Base-by-base conservation (phyloP, 2,888 invertebrate species). In the Acleris laterana region DNA sequence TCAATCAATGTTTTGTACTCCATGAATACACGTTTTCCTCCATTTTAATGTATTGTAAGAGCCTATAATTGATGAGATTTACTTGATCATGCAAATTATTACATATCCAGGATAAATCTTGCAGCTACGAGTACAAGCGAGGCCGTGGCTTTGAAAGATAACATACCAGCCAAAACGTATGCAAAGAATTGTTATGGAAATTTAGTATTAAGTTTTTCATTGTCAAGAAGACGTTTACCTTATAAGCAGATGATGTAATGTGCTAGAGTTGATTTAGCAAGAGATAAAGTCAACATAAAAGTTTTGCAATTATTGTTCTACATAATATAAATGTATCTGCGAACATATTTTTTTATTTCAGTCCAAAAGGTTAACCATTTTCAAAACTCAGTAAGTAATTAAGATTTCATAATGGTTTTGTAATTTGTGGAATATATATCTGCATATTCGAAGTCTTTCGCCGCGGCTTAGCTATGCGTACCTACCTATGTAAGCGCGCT, bases 111-210 rank as follows among this genome's bases (percentile, higher is more conserved):
- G 28, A 20, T 55, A 61, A 48, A 46, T 38, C 32, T 50, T 50
- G 57, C 5, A 42, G 42, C 20, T 48, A 32, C 50, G 44, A 38
- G 38, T 38, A 51, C 20, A 42, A 13, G 55, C 61, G 49, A 65
- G 65, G 61, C 22, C 55, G 56, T 50, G 20, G 32, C 53, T 64
- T 49, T 49, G 52, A 48, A 7, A n/a, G 46, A n/a, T 46, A 17
- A 32, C 19, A 48, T 22, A 53, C 17, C 48, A 28, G 50, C 50
- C 20, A 49, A 19, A 38, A 60, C 44, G 65, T 55, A 25, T 64
- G 28, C 19, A 16, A 60, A 53, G 53, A 48, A 64, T 64, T 64
- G 28, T 60, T 50, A 55, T 65, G 60, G 55, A 44, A 60, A 60
- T 65, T 60, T 48, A 28, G n/a, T 44, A 20, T 50, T 44, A 56